Base-by-base conservation (phyloP, 2,888 invertebrate species). In the Tetragnatha montana region DNA sequence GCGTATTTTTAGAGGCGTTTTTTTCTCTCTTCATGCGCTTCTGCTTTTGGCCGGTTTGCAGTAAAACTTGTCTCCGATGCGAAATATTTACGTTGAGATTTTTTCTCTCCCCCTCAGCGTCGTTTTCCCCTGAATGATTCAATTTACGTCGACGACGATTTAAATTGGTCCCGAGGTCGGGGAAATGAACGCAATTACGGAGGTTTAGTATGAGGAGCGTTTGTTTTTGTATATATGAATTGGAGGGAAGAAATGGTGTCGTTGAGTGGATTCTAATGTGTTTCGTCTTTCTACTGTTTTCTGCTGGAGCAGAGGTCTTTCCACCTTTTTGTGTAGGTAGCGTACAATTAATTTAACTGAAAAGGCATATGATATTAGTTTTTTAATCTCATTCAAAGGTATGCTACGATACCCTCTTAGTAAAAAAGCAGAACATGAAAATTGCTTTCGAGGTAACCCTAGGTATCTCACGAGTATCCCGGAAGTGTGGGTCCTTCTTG, bases 1-100 rank as follows among this genome's bases (percentile, higher is more conserved):
- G 35, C 35, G 81, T 81, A 81, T 81, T 81, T 81, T 81, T 81
- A 81, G 81, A 81, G 76, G 19, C 21, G 81, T 50, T 49, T 81
- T 81, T 35, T 35, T 60, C 21, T 60, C 21, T 35, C 3, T 73
- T n/a, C 22, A 7, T 14, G 22, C 21, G 22, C 22, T 73, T 6
- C 50, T 8, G 60, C n/a, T 50, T 75, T 75, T 75, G n/a, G 49
- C 35, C 75, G 21, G 49, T 76, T 50, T 47, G 21, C 76, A 76
- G 50, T 76, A 76, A 76, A 76, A 76, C 76, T 1, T 76, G 76
- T 76, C 76, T 17, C 50, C 19, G n/a, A n/a, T n/a, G 50, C 22
- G 76, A 76, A 76, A 76, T 76, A 76, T 76, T 76, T 76, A 76
- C 76, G 49, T 19, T 8, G 76, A 50, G 50, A 47, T 50, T 50